A percentile compares a stretch with the other conserved stretches of the same genome.
Evolutionary conservation across 2,113 vertebrate genomes (phyloP).

Genomic region (Suricata suricatta): DNA sequence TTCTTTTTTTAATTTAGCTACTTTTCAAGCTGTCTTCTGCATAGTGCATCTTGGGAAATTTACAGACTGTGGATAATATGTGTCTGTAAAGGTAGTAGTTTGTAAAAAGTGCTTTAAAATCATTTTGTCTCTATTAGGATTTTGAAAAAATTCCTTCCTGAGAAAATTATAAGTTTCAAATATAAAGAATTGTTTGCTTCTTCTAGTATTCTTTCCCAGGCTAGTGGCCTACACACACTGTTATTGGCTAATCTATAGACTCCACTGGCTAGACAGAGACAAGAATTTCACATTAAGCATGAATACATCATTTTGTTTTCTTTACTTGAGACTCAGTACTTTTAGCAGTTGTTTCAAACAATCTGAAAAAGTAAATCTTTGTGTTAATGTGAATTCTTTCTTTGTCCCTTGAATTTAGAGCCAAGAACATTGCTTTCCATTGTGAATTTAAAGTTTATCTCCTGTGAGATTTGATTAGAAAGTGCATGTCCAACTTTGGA

Average conservation of each 20-base stretch:
- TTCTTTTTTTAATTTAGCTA: not conserved
- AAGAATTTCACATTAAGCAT: not conserved
- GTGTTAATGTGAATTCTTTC: not conserved
- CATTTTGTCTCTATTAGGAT: constrained; percentile 15
- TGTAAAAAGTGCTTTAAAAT: not conserved
- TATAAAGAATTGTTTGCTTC: not conserved
- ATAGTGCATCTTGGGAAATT: not conserved
- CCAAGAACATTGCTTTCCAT: not conserved
- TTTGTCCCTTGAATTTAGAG: constrained; percentile 44
- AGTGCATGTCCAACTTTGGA: not conserved
- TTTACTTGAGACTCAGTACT: not conserved
- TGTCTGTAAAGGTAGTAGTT: not conserved
- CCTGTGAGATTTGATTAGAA: not conserved
- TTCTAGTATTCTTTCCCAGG: not conserved
- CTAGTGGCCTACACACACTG: not conserved
- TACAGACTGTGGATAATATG: not conserved
- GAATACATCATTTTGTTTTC: not conserved
- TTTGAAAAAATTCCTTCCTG: not conserved
- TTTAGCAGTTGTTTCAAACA: constrained; percentile 15
- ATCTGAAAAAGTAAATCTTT: not conserved
- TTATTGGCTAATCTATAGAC: not conserved
- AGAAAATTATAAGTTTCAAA: constrained; percentile 4
- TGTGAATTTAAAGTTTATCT: not conserved
- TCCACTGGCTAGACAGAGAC: not conserved
- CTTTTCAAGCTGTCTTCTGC: not conserved